Evolutionary conservation across 2,113 vertebrate genomes (phyloP).

Genomic region (Heliornis fulica): DNA sequence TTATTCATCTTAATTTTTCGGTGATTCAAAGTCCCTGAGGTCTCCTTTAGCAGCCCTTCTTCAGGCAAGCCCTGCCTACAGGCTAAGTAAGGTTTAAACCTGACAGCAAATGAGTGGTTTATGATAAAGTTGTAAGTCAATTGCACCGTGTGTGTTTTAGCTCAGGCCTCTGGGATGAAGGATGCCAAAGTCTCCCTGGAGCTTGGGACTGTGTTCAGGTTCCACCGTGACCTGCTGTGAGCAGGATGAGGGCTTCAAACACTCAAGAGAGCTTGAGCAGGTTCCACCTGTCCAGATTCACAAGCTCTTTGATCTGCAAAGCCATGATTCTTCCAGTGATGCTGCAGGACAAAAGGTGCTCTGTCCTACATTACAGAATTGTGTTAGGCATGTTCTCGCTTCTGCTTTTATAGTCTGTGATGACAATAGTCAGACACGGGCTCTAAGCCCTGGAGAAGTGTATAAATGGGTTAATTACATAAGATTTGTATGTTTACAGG

Average conservation of each 20-base stretch:
- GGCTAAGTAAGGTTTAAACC: not conserved
- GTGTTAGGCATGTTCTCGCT: not conserved
- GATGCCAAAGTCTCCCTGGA: not conserved
- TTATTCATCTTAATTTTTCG: not conserved
- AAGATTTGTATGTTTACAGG: conserved; percentile 40
- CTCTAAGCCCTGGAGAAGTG: conserved; percentile 27
- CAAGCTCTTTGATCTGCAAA: not conserved
- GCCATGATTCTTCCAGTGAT: not conserved
- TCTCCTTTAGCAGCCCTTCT: not conserved
- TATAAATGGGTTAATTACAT: conserved; percentile 52
- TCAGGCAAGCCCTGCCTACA: not conserved
- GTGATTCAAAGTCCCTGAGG: not conserved
- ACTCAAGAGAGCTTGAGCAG: not conserved
- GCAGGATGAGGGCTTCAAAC: not conserved
- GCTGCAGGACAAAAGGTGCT: not conserved
- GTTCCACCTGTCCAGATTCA: not conserved
- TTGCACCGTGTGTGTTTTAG: not conserved
- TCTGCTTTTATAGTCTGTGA: not conserved
- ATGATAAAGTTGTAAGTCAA: not conserved
- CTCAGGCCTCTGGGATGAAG: not conserved
- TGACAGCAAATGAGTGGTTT: not conserved
- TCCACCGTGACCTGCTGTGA: not conserved
- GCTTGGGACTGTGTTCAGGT: not conserved
- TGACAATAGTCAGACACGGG: not conserved
- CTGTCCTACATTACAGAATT: not conserved